These are phyloP conservation scores for Ochotona curzoniae DNA, from an alignment of 2,113 vertebrate genomes.

Conservation along the genomic window DNA sequence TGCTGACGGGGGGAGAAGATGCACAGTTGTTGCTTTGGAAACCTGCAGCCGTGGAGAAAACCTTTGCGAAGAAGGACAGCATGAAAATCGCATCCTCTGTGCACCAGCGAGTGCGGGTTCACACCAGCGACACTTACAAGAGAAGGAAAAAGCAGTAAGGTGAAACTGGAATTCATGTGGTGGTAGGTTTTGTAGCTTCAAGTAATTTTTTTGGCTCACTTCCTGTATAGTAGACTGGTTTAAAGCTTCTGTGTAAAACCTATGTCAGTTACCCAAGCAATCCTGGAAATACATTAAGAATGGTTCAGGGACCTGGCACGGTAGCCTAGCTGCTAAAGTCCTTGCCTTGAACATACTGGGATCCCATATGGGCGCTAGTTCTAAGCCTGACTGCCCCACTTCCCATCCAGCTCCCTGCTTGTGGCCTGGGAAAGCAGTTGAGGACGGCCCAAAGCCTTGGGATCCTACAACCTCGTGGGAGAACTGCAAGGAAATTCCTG, in stretches of 20 bases:
- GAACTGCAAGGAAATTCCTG: no score
- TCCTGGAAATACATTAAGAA: constrained; percentile 35
- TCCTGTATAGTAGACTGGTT: not conserved
- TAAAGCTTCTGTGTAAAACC: constrained; percentile 26
- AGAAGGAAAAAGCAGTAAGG: constrained; percentile 82
- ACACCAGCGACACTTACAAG: constrained; percentile 84
- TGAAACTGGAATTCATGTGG: not conserved
- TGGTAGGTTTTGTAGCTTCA: not conserved
- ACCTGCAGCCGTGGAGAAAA: constrained; percentile 86
- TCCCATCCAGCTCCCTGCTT: no score
- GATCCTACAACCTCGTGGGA: no score
- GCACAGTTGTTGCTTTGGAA: constrained; percentile 95
- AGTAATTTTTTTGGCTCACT: constrained; percentile 31
- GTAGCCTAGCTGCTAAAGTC: no score
- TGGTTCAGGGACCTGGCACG: constrained; percentile 7
- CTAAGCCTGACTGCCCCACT: no score
- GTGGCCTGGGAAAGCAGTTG: no score
- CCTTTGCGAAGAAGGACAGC: constrained; percentile 83
- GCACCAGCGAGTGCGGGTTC: constrained; percentile 90
- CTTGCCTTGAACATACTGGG: no score
- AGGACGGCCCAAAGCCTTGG: no score
- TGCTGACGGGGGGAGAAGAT: constrained; percentile 96
- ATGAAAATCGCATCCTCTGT: constrained; percentile 90
- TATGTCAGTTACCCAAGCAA: not conserved
- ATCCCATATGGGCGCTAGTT: no score